phyloP scores from a whole-genome alignment of 2,888 invertebrate species.

The Caenorhabditis becei region DNA sequence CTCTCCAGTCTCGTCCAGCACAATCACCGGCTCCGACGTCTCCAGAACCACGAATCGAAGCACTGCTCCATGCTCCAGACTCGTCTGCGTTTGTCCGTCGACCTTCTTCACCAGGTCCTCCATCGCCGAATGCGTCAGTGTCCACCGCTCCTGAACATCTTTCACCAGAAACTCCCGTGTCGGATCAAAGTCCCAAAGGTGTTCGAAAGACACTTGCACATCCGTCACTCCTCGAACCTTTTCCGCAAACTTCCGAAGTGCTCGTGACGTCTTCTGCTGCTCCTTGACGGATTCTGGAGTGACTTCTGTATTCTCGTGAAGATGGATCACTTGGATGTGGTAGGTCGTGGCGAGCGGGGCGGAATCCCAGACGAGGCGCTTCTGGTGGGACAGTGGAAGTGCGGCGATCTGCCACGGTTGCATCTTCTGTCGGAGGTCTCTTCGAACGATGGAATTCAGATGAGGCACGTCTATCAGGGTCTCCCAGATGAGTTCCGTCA shows the following conservation, averaged over 20 bases:
- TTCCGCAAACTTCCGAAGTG: conserved; percentile 56
- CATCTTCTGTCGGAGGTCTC: conserved; percentile 70
- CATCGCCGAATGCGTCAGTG: conserved; percentile 58
- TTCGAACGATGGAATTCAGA: conserved; percentile 69
- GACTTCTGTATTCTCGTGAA: conserved; percentile 70
- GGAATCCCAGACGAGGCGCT: conserved; percentile 74
- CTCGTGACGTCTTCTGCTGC: conserved; percentile 37
- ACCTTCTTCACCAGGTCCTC: conserved; percentile 66
- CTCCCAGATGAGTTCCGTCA: conserved; percentile 50
- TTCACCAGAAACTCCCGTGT: conserved; percentile 61
- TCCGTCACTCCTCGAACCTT: conserved; percentile 51
- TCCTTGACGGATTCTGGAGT: conserved; percentile 1
- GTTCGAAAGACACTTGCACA: conserved; percentile 66
- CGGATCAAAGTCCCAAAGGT: conserved; percentile 77
- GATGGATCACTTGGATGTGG: conserved; percentile 75
- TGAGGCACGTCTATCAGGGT: conserved; percentile 71
- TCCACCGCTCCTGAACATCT: conserved; percentile 72
- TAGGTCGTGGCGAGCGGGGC: conserved; percentile 71
- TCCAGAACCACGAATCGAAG: conserved; percentile 65
- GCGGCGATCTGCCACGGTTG: conserved; percentile 73
- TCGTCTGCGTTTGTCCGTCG: conserved; percentile 63
- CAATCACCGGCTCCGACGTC: conserved; percentile 54
- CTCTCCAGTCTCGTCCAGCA: conserved; percentile 68
- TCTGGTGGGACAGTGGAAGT: conserved; percentile 73
- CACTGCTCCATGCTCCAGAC: conserved; percentile 59